A percentile compares a stretch with the other conserved stretches of the same genome.
Conservation (phyloP, 2,888 invertebrate species). For the Pandemis heparana region DNA sequence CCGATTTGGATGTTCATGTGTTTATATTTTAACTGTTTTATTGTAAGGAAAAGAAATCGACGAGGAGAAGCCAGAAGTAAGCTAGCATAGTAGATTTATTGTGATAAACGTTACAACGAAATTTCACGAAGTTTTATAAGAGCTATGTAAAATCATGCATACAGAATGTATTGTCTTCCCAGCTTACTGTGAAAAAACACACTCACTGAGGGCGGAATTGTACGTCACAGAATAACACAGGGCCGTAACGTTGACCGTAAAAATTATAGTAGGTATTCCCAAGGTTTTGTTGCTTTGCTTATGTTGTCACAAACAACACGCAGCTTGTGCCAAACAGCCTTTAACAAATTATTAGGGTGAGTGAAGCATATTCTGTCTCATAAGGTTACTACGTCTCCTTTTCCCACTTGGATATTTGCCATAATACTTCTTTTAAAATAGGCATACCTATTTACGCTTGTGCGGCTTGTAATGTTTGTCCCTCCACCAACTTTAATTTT, state of each 20-base stretch:
- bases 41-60: too few species aligned
- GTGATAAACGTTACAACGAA: background rate
- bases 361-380: background rate
- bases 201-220: background rate
- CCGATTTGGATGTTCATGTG: too few species aligned
- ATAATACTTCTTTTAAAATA: too few species aligned
- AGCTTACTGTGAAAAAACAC: background rate
- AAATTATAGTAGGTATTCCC: constrained; percentile 4
- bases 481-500: too few species aligned
- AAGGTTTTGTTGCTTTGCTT: constrained; percentile 19
- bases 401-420: background rate
- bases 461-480: too few species aligned
- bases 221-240: constrained; percentile 22
- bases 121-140: too few species aligned
- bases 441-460: too few species aligned
- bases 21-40: too few species aligned
- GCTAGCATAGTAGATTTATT: too few species aligned
- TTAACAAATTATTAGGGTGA: background rate
- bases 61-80: too few species aligned
- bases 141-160: too few species aligned
- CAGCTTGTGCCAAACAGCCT: constrained; percentile 6
- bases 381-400: background rate
- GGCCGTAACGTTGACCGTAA: constrained; percentile 3
- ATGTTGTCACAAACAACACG: constrained; percentile 25
- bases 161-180: too few species aligned